phyloP scores from a whole-genome alignment of 1,140 invertebrate genomes.

The Drosophila nigromelanica region DNA sequence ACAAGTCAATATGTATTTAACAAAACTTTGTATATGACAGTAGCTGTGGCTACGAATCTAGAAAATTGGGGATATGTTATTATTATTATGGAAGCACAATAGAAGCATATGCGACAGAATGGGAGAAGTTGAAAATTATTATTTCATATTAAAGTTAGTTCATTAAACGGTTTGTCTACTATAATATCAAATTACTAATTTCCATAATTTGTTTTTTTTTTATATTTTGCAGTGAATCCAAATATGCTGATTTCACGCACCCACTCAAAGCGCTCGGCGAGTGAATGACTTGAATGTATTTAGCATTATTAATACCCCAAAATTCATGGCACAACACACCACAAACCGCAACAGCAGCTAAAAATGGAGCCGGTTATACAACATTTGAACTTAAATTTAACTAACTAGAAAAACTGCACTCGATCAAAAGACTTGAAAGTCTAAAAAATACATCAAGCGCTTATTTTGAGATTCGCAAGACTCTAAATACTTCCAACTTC shows the following conservation, averaged over 20 bases:
- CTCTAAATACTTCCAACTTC: not conserved
- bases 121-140: no score
- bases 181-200: constrained; percentile 49
- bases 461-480: not conserved
- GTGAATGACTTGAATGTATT: constrained; percentile 32
- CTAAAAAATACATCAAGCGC: not conserved
- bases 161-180: not conserved
- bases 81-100: constrained; percentile 13
- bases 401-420: constrained; percentile 1
- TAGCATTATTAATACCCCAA: constrained; percentile 1
- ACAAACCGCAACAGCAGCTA: constrained; percentile 5
- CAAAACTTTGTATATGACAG: no score
- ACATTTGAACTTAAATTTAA: not conserved
- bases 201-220: constrained; percentile 10
- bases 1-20: no score
- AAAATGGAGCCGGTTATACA: constrained; percentile 9
- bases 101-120: constrained; percentile 10
- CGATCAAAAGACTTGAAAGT: not conserved
- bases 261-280: not conserved
- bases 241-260: constrained; percentile 12
- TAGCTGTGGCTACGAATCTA: no score
- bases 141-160: no score
- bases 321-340: constrained; percentile 1
- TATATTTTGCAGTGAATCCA: constrained; percentile 36
- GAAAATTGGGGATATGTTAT: constrained; percentile 6